Conservation (phyloP, 1,140 invertebrate species). For the Branchinecta lynchi region DNA sequence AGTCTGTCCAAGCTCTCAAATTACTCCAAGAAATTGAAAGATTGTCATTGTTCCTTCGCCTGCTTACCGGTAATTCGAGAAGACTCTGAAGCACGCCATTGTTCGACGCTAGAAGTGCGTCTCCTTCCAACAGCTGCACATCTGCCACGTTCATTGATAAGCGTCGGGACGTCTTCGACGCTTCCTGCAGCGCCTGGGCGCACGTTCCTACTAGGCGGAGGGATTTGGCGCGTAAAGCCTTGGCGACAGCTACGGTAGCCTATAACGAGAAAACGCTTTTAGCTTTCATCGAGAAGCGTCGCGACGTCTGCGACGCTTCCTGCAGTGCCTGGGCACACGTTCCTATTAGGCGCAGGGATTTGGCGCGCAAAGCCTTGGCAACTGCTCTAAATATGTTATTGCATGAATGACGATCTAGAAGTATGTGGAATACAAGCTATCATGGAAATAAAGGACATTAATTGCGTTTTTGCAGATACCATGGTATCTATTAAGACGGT, state of each 20-base stretch:
- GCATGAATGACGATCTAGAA: too few species aligned
- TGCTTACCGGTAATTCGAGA: background rate
- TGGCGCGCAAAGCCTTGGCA: background rate
- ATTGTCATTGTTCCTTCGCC: background rate
- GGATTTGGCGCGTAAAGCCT: slow-evolving; percentile 13
- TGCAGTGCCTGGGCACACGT: slow-evolving; percentile 18
- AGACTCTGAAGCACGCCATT: background rate
- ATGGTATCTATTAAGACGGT: too few species aligned
- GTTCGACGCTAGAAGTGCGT: slow-evolving; percentile 13
- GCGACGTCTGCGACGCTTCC: slow-evolving; percentile 15
- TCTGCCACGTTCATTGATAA: slow-evolving; percentile 14
- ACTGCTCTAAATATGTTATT: too few species aligned
- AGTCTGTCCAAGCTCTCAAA: too few species aligned
- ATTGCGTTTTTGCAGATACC: too few species aligned
- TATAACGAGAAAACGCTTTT: background rate
- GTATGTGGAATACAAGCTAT: too few species aligned
- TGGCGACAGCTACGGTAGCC: slow-evolving; percentile 20
- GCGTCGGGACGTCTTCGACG: slow-evolving; percentile 15
- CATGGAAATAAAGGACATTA: too few species aligned
- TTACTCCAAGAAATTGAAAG: too few species aligned
- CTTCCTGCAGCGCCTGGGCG: slow-evolving; percentile 16
- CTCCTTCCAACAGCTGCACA: slow-evolving; percentile 14
- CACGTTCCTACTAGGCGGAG: slow-evolving; percentile 20
- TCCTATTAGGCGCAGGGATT: slow-evolving; percentile 17
- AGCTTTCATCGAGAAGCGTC: slow-evolving; percentile 11